Evolutionary conservation across 2,888 invertebrate species (phyloP).

Genomic region (Ectropis crepuscularia): DNA sequence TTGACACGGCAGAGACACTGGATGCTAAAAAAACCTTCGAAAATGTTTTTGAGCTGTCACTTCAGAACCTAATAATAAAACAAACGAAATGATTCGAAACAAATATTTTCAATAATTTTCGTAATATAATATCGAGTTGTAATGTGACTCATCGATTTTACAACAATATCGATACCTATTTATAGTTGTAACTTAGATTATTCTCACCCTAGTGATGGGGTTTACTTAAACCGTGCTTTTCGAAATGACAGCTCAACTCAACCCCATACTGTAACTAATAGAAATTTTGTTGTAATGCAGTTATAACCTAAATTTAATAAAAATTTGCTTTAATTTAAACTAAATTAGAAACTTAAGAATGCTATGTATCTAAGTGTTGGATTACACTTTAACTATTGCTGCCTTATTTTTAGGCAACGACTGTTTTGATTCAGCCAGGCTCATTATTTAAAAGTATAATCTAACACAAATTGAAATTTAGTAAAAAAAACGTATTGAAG

Average conservation of each 20-base stretch:
- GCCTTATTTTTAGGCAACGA: neutral
- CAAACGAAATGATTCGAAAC: conserved; percentile 37
- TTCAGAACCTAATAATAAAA: conserved; percentile 21
- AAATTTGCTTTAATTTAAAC: conserved; percentile 72
- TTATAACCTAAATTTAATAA: conserved; percentile 47
- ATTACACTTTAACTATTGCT: conserved; percentile 52
- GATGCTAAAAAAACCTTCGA: conserved; percentile 45
- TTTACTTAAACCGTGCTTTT: conserved; percentile 14
- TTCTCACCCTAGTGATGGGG: conserved; percentile 10
- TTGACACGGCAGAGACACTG: conserved; percentile 55
- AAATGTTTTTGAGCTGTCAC: conserved; percentile 52
- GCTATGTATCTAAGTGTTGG: conserved; percentile 64
- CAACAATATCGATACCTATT: conserved; percentile 14
- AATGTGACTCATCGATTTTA: neutral
- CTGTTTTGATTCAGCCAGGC: conserved; percentile 12
- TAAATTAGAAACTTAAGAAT: conserved; percentile 64
- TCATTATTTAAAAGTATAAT: conserved; percentile 57
- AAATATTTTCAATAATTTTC: neutral
- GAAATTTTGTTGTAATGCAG: conserved; percentile 54
- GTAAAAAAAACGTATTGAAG: conserved; percentile 51
- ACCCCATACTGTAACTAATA: conserved; percentile 55
- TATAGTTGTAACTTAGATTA: conserved; percentile 20
- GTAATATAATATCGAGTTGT: neutral
- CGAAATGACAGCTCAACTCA: conserved; percentile 49
- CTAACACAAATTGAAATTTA: conserved; percentile 55